Evolutionary conservation across 2,113 vertebrate genomes (phyloP).

Genomic region (Calyptomena viridis): DNA sequence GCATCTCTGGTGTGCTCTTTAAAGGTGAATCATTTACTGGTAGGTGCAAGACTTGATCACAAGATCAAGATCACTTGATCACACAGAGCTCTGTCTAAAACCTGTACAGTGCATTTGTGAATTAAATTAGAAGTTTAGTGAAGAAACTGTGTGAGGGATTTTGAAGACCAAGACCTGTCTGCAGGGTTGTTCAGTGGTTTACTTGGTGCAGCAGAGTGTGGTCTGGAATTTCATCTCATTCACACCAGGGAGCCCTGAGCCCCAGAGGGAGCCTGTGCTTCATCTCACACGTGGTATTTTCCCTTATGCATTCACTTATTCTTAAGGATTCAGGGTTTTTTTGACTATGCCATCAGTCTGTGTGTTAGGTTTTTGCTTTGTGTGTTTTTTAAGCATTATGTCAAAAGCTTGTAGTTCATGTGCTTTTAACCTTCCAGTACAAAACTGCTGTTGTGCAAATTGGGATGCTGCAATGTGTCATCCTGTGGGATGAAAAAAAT

Average conservation of each 20-base stretch:
- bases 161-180: not conserved
- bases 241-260: not conserved
- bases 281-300: fast-evolving
- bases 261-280: not conserved
- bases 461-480: not conserved
- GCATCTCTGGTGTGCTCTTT: not conserved
- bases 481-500: not conserved
- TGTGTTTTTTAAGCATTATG: not conserved
- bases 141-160: not conserved
- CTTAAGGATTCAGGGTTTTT: not conserved
- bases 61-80: no score
- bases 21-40: not conserved
- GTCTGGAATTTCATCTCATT: not conserved
- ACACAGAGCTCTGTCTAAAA: not conserved
- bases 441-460: not conserved
- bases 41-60: not conserved
- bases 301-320: not conserved
- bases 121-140: not conserved
- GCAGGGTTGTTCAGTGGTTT: not conserved
- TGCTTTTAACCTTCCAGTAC: not conserved
- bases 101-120: not conserved
- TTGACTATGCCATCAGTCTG: not conserved
- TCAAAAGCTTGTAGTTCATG: not conserved
- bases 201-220: not conserved
- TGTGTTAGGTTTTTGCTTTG: not conserved